These are phyloP conservation scores for Micronisus gabar DNA, from an alignment of 2,113 vertebrate genomes.

Conservation along the genomic window DNA sequence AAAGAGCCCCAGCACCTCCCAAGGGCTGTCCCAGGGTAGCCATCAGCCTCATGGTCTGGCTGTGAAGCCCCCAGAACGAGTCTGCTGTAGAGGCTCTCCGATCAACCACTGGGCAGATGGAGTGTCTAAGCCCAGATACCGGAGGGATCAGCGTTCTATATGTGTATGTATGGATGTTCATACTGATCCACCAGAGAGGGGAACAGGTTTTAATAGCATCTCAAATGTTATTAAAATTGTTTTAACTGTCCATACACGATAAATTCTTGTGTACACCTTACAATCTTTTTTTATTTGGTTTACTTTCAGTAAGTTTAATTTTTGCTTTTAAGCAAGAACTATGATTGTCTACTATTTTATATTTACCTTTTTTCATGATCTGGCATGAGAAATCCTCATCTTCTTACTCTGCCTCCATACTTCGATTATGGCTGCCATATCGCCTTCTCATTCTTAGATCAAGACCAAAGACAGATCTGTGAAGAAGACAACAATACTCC, in stretches of 20 bases:
- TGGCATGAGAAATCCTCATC: background rate
- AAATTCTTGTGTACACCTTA: background rate
- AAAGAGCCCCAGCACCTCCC: background rate
- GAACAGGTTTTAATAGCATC: background rate
- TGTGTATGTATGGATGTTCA: background rate
- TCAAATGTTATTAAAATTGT: background rate
- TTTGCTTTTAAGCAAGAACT: background rate
- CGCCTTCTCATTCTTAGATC: background rate
- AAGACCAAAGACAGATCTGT: background rate
- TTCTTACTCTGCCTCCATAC: background rate
- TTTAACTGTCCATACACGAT: background rate
- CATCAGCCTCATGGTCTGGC: background rate
- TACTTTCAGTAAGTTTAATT: background rate
- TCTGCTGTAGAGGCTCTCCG: background rate
- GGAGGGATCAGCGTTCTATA: fast-evolving
- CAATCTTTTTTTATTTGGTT: background rate
- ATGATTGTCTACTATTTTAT: background rate
- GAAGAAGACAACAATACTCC: background rate
- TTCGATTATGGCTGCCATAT: background rate
- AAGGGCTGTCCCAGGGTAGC: background rate
- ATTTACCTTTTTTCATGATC: background rate
- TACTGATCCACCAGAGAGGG: too few relatives aligned
- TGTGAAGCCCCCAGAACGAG: background rate
- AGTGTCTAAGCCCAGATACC: too few relatives aligned
- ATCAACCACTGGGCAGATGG: background rate